Evolutionary conservation across 2,888 invertebrate genomes (phyloP).

Genomic region (Mythimna vitellina): DNA sequence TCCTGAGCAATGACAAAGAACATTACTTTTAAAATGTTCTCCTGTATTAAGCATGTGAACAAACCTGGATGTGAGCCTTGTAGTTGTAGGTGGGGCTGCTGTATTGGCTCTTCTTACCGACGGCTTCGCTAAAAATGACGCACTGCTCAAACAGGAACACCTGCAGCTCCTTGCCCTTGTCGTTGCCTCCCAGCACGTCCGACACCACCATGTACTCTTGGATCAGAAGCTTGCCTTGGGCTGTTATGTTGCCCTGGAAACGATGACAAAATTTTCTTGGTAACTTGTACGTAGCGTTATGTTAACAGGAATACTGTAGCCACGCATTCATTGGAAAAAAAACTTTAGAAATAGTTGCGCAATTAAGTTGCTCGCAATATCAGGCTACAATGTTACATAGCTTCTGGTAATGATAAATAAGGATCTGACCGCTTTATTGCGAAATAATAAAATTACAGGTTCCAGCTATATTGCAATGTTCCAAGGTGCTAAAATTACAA

Average conservation of each 20-base stretch:
- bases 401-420: neutral
- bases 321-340: neutral
- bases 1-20: neutral
- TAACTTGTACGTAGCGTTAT: constrained; percentile 3
- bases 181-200: constrained; percentile 89
- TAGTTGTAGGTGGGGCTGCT: constrained; percentile 98
- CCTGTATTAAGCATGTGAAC: constrained; percentile 46
- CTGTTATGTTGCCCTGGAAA: constrained; percentile 97
- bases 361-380: neutral
- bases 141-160: constrained; percentile 99
- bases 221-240: constrained; percentile 98
- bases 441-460: neutral
- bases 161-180: constrained; percentile 94
- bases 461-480: neutral
- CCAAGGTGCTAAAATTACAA: neutral
- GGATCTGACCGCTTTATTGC: neutral
- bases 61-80: constrained; percentile 98
- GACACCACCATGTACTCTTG: constrained; percentile 95
- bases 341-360: neutral
- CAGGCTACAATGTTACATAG: neutral
- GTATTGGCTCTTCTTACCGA: constrained; percentile 97
- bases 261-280: constrained; percentile 29
- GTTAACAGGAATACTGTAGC: neutral
- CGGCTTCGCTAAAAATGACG: constrained; percentile 98
- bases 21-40: neutral